Conservation (phyloP, 2,888 invertebrate genomes). For the Dasysyrphus albostriatus region DNA sequence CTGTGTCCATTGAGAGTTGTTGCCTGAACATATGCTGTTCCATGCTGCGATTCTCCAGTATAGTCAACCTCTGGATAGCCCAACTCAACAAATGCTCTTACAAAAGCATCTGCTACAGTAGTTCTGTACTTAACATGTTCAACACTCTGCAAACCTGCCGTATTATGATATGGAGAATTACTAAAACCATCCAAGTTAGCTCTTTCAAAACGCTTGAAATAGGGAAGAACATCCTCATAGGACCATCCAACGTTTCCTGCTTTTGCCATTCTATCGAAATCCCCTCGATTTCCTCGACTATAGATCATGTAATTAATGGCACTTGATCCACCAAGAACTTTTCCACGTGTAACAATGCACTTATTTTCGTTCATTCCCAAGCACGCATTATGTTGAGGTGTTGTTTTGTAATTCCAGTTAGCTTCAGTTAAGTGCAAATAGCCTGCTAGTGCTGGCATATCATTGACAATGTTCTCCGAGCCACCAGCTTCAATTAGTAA, state of each 20-base stretch:
- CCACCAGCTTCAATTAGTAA: slow-evolving; percentile 85
- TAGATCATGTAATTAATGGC: slow-evolving; percentile 87
- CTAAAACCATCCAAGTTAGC: slow-evolving; percentile 84
- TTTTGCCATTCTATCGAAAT: slow-evolving; percentile 87
- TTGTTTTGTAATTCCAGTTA: slow-evolving; percentile 88
- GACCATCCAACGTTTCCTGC: slow-evolving; percentile 89
- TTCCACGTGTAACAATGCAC: slow-evolving; percentile 84
- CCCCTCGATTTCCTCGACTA: slow-evolving; percentile 87
- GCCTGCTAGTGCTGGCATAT: slow-evolving; percentile 41
- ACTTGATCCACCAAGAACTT: slow-evolving; percentile 85
- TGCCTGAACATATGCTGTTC: slow-evolving; percentile 86
- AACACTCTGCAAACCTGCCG: slow-evolving; percentile 85
- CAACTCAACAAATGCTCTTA: slow-evolving; percentile 86
- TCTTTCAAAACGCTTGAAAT: slow-evolving; percentile 86
- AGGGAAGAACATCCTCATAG: slow-evolving; percentile 85
- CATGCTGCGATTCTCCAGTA: slow-evolving; percentile 85
- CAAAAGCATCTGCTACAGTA: slow-evolving; percentile 85
- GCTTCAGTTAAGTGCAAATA: slow-evolving; percentile 81
- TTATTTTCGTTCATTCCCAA: slow-evolving; percentile 81
- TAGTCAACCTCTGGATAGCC: slow-evolving; percentile 87
- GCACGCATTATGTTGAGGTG: slow-evolving; percentile 86
- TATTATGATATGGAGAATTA: slow-evolving; percentile 84
- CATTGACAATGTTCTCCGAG: slow-evolving; percentile 12
- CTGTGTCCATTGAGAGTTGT: slow-evolving; percentile 85
- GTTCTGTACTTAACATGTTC: slow-evolving; percentile 85